Conservation (phyloP, 2,113 vertebrate species). For the Oreochromis niloticus region DNA sequence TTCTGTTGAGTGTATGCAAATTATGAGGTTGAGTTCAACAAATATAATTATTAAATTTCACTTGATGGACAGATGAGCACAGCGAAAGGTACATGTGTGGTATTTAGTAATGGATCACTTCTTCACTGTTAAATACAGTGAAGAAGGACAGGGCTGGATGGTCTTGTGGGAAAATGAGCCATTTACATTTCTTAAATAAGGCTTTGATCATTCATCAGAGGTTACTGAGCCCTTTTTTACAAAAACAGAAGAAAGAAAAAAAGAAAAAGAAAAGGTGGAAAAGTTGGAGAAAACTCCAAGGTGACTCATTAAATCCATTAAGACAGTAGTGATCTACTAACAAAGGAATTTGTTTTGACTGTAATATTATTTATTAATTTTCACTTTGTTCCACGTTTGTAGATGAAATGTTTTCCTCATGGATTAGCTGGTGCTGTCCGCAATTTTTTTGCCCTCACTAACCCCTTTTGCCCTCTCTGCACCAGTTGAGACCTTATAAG, state of each 20-base stretch:
- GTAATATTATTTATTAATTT: constrained; percentile 5
- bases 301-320: constrained; percentile 20
- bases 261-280: constrained; percentile 2
- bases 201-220: constrained; percentile 3
- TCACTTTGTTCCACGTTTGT: not conserved
- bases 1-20: constrained; percentile 43
- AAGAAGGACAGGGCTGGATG: constrained; percentile 9
- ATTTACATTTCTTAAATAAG: constrained; percentile 36
- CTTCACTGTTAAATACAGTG: not conserved
- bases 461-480: constrained; percentile 9
- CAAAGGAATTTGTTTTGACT: constrained; percentile 11
- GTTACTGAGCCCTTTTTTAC: not conserved
- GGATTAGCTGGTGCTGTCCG: constrained; percentile 13
- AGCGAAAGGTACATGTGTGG: constrained; percentile 43
- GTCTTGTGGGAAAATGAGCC: constrained; percentile 40
- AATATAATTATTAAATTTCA: constrained; percentile 54
- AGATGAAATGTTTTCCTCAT: not conserved
- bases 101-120: constrained; percentile 3
- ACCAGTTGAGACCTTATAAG: constrained; percentile 56
- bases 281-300: constrained; percentile 1
- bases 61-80: constrained; percentile 55
- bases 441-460: constrained; percentile 22
- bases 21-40: constrained; percentile 45
- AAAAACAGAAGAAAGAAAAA: not conserved
- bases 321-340: not conserved